phyloP scores from a whole-genome alignment of 2,797 vertebrate species.

The Sciaenops ocellatus region DNA sequence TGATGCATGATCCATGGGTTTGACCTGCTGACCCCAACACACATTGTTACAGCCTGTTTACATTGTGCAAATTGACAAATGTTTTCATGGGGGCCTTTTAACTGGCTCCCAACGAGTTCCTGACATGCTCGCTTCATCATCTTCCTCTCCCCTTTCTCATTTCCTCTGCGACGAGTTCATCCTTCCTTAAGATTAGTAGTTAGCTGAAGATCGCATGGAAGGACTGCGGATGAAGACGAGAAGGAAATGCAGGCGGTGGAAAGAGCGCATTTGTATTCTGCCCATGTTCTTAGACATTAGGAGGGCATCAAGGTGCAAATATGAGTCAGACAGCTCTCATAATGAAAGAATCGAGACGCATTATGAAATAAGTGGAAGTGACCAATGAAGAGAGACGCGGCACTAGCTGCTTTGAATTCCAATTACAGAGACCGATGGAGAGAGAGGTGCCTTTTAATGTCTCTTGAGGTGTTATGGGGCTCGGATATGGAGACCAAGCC shows the following conservation, averaged over 20 bases:
- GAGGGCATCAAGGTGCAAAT: slow-evolving; percentile 96
- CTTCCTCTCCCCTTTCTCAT: slow-evolving; percentile 29
- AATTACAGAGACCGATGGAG: slow-evolving; percentile 84
- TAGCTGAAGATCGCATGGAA: slow-evolving; percentile 39
- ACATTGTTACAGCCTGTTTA: slow-evolving; percentile 84
- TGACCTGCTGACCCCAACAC: slow-evolving; percentile 82
- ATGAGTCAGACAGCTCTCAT: slow-evolving; percentile 97
- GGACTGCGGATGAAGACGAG: slow-evolving; percentile 45
- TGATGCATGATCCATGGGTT: slow-evolving; percentile 84
- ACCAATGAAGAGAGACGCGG: slow-evolving; percentile 91
- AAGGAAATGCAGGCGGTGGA: slow-evolving; percentile 42
- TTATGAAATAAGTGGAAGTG: slow-evolving; percentile 95
- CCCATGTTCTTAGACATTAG: slow-evolving; percentile 91
- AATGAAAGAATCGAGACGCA: slow-evolving; percentile 92
- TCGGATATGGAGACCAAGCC: slow-evolving; percentile 61
- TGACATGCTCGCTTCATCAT: slow-evolving; percentile 43
- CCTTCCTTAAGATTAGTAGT: slow-evolving; percentile 40
- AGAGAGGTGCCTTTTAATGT: slow-evolving; percentile 87
- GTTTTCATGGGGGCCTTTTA: slow-evolving; percentile 78
- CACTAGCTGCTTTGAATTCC: slow-evolving; percentile 92
- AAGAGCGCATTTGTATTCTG: slow-evolving; percentile 87
- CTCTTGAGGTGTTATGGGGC: slow-evolving; percentile 81
- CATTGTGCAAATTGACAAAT: slow-evolving; percentile 83
- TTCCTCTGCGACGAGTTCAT: slow-evolving; percentile 36
- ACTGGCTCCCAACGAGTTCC: slow-evolving; percentile 52